These are phyloP conservation scores for Physella acuta DNA, from an alignment of 1,140 invertebrate species.

Conservation along the genomic window DNA sequence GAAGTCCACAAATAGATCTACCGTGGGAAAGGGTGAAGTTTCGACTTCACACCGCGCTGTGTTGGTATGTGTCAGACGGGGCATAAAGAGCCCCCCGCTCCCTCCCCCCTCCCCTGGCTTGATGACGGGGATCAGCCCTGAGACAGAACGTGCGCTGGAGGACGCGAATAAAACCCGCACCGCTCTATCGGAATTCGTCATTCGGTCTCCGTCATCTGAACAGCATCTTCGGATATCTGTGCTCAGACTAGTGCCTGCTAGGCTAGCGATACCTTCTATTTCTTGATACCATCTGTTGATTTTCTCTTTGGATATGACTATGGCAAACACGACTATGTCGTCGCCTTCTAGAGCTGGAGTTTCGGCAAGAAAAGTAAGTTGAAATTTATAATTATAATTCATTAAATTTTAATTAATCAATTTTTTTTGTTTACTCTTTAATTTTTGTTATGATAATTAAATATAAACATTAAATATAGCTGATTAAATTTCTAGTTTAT, in stretches of 20 bases:
- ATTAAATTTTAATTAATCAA: too few relatives aligned
- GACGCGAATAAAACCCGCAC: background rate
- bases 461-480: background rate
- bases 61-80: constrained; percentile 13
- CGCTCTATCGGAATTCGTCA: constrained; percentile 1
- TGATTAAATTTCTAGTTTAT: background rate
- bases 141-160: background rate
- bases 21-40: constrained; percentile 37
- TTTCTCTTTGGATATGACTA: constrained; percentile 11
- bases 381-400: background rate
- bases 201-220: background rate
- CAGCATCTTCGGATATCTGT: too few relatives aligned
- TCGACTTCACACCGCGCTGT: constrained; percentile 34
- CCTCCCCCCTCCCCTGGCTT: background rate
- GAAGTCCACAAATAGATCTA: constrained; percentile 25
- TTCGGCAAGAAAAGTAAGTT: constrained; percentile 1
- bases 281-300: too few relatives aligned
- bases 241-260: too few relatives aligned
- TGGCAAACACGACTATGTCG: constrained; percentile 10
- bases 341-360: constrained; percentile 1
- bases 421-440: too few relatives aligned
- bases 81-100: background rate
- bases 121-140: background rate
- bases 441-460: background rate
- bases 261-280: too few relatives aligned